phyloP scores from a whole-genome alignment of 2,113 vertebrate genomes.

The Pontoporia blainvillei region DNA sequence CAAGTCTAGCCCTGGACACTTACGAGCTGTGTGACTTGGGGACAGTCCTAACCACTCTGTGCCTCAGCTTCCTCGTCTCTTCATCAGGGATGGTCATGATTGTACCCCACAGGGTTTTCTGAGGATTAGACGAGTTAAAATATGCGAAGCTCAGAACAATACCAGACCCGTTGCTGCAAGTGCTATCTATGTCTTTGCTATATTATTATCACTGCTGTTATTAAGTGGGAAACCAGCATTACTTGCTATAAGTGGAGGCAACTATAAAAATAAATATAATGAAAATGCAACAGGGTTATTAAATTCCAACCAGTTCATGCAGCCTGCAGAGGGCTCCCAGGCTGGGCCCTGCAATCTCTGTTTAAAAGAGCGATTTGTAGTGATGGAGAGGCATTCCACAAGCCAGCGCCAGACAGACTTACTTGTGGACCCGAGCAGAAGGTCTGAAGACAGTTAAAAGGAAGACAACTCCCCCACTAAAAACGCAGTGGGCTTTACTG shows the following conservation, averaged over 20 bases:
- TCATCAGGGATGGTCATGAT: neutral
- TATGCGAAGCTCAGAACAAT: neutral
- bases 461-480: neutral
- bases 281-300: neutral
- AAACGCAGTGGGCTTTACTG: neutral
- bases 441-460: neutral
- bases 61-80: neutral
- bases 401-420: neutral
- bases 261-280: neutral
- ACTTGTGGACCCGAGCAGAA: neutral
- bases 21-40: neutral
- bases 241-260: neutral
- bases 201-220: neutral
- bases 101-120: rapidly evolving
- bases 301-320: neutral
- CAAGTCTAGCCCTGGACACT: neutral
- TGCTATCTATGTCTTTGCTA: neutral
- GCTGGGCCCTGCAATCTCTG: neutral
- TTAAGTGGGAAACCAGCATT: neutral
- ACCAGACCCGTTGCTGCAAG: neutral
- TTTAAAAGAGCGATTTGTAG: neutral
- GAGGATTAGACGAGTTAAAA: neutral
- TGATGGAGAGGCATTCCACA: rapidly evolving
- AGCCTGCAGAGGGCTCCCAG: neutral
- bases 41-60: neutral